Evolutionary conservation across 1,140 invertebrate species (phyloP), one percentile per base, ranked within the genome.

Genomic region (Sinonovacula constricta): DNA sequence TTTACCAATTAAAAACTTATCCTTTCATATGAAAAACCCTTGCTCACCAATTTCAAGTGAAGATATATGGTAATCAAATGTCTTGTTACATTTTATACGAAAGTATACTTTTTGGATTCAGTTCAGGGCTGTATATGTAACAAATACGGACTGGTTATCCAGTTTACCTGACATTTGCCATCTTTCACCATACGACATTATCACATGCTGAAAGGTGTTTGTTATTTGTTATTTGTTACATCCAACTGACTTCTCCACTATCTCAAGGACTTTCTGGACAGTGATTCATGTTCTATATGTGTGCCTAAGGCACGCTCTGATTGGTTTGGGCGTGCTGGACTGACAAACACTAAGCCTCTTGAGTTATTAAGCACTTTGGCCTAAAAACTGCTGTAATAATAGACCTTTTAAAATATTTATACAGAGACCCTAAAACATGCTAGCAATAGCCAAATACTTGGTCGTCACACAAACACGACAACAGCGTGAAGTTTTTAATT

Each of bases 341-440:
- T 83, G 36, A 24, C 24, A 45, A 57, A 56, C 30, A 78, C 65
- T 80, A 78, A 63, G 79, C 79, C 31, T 60, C 74, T 22, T 7
- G 78, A 34, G 80, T 82, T 54, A 28, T 60, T 0, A 53, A 71
- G 28, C 26, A 66, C 45, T 77, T 84, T 79, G 80, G 67, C 0
- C 34, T 45, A 4, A 57, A 53, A 51, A 36, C 65, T 30, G 67
- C 72, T 5, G 68, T 82, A 10, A n/a, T n/a, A n/a, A n/a, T n/a
- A 80, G 79, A 83, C 49, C 72, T 78, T 84, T 84, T 79, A 75
- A 85, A 59, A 59, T 80, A 14, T 81, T 81, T 72, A 81, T 71
- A 33, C 76, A 78, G 31, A 62, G 49, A 18, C 79, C 81, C 18
- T 72, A 4, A 69, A 72, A 59, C 28, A n/a, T 82, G 10, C 14